Base-by-base conservation (phyloP, 2,797 vertebrate genomes). In the Centroberyx gerrardi region DNA sequence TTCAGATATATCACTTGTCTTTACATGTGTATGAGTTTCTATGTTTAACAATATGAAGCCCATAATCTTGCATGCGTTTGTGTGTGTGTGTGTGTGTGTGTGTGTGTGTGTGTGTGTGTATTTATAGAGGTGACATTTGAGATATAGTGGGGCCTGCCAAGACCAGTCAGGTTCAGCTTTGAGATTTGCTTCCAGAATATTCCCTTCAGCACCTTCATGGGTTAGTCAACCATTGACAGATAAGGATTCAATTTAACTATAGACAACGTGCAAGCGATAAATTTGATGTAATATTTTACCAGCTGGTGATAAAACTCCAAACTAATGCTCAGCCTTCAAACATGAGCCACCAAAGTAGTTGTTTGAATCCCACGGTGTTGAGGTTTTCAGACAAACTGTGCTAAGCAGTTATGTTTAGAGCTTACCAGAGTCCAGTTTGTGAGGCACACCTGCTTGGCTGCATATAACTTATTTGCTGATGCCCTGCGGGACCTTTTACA, bases 121-220 rank as follows among this genome's bases (percentile, higher is more conserved):
- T 89, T 89, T 90, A 81, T 91, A 88, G 84, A 42, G 17, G 49
- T 76, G 83, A 81, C 78, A 88, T 90, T 80, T 89, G 81, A 89
- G 78, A 81, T 28, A 15, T 33, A 7, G 58, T 71, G 40, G 65
- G 62, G 53, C 8, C 61, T 74, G 74, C 55, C 61, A 1, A 68
- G 58, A 65, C 62, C 61, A 53, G 72, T 78, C 61, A 55, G 10
- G 68, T 74, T 69, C 42, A 72, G 68, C 53, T 87, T 72, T 52
- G 69, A 78, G 62, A 67, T 61, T 58, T 68, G 74, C 78, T 76
- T 74, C 78, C 28, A 7, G 7, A 82, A 72, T n/a, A 33, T 69
- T 71, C 74, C 27, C 56, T 55, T 84, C 68, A 62, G 49, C 68
- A 62, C 52, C 3, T 82, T 80, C 10, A 46, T 48, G 22, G 63